Conservation (phyloP, 1,140 invertebrate genomes). For the Bombus pyrosoma region DNA sequence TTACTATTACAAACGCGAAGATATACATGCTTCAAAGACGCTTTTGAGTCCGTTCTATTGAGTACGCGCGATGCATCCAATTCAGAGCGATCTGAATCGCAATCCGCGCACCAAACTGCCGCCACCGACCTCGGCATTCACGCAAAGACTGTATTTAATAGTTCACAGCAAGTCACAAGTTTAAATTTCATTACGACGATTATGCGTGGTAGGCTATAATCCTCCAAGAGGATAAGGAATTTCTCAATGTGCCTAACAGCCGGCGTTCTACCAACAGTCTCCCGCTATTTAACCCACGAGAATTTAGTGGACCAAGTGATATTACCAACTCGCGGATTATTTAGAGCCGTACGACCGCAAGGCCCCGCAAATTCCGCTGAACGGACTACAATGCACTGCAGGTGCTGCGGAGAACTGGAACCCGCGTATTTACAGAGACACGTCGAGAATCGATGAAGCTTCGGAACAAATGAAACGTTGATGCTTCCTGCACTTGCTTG, state of each 20-base stretch:
- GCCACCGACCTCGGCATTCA: not conserved
- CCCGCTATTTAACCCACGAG: slow-evolving; percentile 54
- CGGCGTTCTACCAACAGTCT: slow-evolving; percentile 21
- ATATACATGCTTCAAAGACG: not conserved
- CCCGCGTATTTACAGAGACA: slow-evolving; percentile 45
- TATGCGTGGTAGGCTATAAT: slow-evolving; percentile 65
- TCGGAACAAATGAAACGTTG: slow-evolving; percentile 11
- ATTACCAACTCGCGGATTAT: slow-evolving; percentile 67
- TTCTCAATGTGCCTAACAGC: slow-evolving; percentile 49
- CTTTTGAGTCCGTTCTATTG: slow-evolving; percentile 16
- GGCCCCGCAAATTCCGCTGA: slow-evolving; percentile 54
- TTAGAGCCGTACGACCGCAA: slow-evolving; percentile 62
- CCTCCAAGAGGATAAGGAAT: slow-evolving; percentile 56
- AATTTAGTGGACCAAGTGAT: slow-evolving; percentile 65
- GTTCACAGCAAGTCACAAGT: slow-evolving; percentile 30
- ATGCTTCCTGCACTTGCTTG: not conserved
- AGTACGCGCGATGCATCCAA: slow-evolving; percentile 10
- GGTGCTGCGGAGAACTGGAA: slow-evolving; percentile 8
- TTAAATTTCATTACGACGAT: slow-evolving; percentile 74
- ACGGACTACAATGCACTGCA: slow-evolving; percentile 39
- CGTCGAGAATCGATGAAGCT: slow-evolving; percentile 30
- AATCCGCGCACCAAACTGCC: not conserved
- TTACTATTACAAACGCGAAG: not conserved
- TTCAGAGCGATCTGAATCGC: not conserved
- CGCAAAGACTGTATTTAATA: slow-evolving; percentile 3